phyloP scores from a whole-genome alignment of 2,888 invertebrate genomes.

The Lottia gigantea region DNA sequence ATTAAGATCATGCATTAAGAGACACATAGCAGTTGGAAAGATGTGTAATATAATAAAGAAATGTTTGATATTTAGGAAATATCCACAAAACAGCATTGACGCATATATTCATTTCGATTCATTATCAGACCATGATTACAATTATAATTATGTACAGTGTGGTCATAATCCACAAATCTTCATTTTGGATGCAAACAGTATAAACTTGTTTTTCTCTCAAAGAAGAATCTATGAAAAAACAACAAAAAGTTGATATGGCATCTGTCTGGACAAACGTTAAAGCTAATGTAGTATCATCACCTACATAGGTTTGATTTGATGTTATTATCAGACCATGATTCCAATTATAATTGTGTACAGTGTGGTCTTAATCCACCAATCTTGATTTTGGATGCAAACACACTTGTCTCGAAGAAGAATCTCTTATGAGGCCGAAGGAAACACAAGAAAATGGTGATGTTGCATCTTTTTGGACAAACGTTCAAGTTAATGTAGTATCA shows the following conservation, averaged over 20 bases:
- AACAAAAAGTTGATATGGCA: no score
- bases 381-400: not conserved
- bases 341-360: not conserved
- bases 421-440: no score
- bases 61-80: not conserved
- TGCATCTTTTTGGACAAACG: no score
- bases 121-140: not conserved
- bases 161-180: not conserved
- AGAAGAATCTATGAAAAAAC: no score
- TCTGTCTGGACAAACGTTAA: no score
- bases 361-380: slow-evolving; percentile 6
- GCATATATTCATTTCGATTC: not conserved
- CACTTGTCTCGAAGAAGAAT: not conserved
- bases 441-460: no score
- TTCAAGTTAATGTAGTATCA: no score
- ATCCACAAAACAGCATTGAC: not conserved
- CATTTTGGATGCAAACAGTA: not conserved
- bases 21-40: not conserved
- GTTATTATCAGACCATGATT: not conserved
- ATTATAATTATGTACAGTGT: not conserved
- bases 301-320: no score
- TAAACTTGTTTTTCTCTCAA: not conserved
- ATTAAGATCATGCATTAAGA: not conserved
- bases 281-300: no score
- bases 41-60: not conserved